Evolutionary conservation across 2,797 vertebrate genomes (phyloP), one percentile per base, ranked within the genome.

Genomic region (Eulemur mongoz): DNA sequence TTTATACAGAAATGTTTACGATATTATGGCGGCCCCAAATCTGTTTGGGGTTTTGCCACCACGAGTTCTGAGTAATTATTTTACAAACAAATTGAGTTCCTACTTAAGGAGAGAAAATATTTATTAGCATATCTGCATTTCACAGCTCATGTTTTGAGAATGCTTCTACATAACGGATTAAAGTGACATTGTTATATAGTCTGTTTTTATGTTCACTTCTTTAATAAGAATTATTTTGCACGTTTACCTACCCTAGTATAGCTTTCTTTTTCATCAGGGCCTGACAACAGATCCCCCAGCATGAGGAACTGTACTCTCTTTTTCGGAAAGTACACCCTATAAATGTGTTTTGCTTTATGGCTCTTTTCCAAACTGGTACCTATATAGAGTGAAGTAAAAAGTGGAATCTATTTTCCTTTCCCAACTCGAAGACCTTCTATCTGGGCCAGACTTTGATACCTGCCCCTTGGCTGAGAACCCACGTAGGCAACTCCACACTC

Each of bases 401-500:
- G 96, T 93, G 90, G 91, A 97, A 97, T 95, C 95, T 96, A 92
- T 97, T 98, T 97, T 98, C 97, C 97, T 98, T 97, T 97, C 96
- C 98, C 97, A 98, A 97, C 97, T 98, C 91, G 57, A 75, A 98
- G 98, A 98, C 98, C 98, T 98, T 98, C 98, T 98, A 85, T 98
- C 98, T 97, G 98, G 98, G 97, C 98, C 98, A 98, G 98, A 97
- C 98, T 98, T 99, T 98, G 98, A 98, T 98, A 98, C 97, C 85
- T 98, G 98, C 98, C 98, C 97, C 98, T 97, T 98, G 97, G 98
- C 98, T 98, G 98, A 98, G 98, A 98, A 98, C 98, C 98, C 96
- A 65, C 97, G 96, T 97, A 98, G 96, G 98, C 98, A 98, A 98
- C 98, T 99, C 99, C 99, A 98, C 98, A 99, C 99, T 99, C 98